Conservation (phyloP, 2,113 vertebrate species). For the Craseonycteris thonglongyai region DNA sequence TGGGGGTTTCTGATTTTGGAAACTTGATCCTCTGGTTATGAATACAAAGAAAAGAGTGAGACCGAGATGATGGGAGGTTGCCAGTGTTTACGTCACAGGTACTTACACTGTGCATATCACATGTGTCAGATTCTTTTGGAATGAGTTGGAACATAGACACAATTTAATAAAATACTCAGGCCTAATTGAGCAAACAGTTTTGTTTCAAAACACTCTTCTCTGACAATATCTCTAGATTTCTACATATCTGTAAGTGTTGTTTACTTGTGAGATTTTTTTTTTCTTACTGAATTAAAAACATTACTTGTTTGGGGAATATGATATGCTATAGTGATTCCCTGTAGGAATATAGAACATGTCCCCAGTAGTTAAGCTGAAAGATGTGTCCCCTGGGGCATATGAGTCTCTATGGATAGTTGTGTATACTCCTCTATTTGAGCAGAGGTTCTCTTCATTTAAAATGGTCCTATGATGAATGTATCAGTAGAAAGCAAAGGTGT, state of each 20-base stretch:
- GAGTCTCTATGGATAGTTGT: neutral
- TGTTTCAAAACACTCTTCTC: constrained; percentile 28
- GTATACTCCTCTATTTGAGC: neutral
- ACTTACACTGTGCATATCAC: neutral
- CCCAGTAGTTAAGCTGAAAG: neutral
- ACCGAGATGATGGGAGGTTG: neutral
- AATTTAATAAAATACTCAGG: constrained; percentile 8
- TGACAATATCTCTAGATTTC: neutral
- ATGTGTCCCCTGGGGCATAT: neutral
- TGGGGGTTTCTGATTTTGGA: neutral
- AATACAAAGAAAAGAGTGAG: constrained; percentile 5
- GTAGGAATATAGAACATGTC: neutral
- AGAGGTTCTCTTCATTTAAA: constrained; percentile 37
- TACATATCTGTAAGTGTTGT: neutral
- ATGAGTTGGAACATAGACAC: neutral
- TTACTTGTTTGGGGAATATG: neutral
- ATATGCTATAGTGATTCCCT: neutral
- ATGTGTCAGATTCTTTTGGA: constrained; percentile 28
- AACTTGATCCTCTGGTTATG: neutral
- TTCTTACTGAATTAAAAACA: neutral
- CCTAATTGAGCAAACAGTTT: neutral
- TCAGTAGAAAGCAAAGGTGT: neutral
- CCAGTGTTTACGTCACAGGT: constrained; percentile 1
- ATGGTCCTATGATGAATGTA: neutral
- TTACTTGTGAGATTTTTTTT: neutral